phyloP scores from a whole-genome alignment of 2,888 invertebrate species.

The Caenorhabditis japonica region DNA sequence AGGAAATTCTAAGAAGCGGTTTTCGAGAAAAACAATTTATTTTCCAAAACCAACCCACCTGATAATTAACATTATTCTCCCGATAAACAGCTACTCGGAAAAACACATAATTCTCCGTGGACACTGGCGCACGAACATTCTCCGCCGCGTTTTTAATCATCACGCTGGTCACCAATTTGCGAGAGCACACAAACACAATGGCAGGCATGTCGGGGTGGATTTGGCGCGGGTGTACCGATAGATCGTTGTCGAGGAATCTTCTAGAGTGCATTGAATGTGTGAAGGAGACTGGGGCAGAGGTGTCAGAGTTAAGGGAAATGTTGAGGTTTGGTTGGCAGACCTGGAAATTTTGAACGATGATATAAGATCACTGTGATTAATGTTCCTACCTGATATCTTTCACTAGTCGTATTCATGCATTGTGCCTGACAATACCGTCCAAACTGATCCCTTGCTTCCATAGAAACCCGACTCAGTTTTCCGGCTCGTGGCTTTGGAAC shows the following conservation, averaged over 20 bases:
- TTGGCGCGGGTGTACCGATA: slow-evolving; percentile 70
- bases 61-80: slow-evolving; percentile 26
- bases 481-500: slow-evolving; percentile 70
- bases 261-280: slow-evolving; percentile 61
- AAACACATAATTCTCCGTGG: slow-evolving; percentile 68
- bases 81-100: slow-evolving; percentile 69
- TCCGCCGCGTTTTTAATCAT: slow-evolving; percentile 62
- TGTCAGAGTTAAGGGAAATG: slow-evolving; percentile 61
- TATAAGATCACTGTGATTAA: background rate
- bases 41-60: slow-evolving; percentile 29
- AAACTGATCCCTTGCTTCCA: slow-evolving; percentile 72
- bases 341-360: slow-evolving; percentile 43
- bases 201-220: slow-evolving; percentile 64
- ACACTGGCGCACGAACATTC: slow-evolving; percentile 56
- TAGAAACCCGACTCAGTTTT: slow-evolving; percentile 57
- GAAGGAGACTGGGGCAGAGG: slow-evolving; percentile 55
- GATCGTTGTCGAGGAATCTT: slow-evolving; percentile 68
- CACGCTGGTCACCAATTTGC: slow-evolving; percentile 63
- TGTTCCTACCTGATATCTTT: slow-evolving; percentile 71
- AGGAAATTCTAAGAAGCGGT: no score
- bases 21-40: no score
- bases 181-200: slow-evolving; percentile 73
- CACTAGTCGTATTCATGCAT: slow-evolving; percentile 71
- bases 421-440: slow-evolving; percentile 76
- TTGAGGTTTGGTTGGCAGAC: slow-evolving; percentile 70